These are phyloP conservation scores for Blera fallax DNA, from an alignment of 2,888 invertebrate species.

Conservation along the genomic window DNA sequence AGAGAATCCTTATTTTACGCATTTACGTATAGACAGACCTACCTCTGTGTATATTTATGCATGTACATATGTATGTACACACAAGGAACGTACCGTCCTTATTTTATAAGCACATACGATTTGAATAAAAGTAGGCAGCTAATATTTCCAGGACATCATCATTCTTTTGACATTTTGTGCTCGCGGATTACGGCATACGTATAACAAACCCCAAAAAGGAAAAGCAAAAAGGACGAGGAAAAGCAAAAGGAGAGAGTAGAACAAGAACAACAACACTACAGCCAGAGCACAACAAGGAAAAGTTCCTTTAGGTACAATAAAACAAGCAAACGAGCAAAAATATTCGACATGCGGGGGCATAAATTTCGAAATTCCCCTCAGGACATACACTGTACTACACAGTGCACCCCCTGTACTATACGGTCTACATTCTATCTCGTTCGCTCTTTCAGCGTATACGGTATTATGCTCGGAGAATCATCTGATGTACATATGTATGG, in stretches of 20 bases:
- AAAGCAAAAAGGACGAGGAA: neutral
- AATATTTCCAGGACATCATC: conserved; percentile 69
- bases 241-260: neutral
- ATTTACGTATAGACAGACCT: conserved; percentile 11
- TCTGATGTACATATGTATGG: neutral
- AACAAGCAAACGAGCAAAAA: conserved; percentile 67
- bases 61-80: no score
- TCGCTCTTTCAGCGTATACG: conserved; percentile 4
- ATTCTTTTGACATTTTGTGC: conserved; percentile 69
- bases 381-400: conserved; percentile 43
- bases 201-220: neutral
- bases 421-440: neutral
- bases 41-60: neutral
- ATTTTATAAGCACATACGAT: conserved; percentile 54
- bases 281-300: conserved; percentile 40
- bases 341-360: conserved; percentile 71
- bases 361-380: conserved; percentile 67
- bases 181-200: conserved; percentile 33
- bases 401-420: neutral
- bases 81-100: no score
- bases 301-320: conserved; percentile 56
- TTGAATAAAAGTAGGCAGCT: conserved; percentile 68
- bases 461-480: neutral
- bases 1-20: neutral
- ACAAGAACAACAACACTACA: neutral